Evolutionary conservation across 2,888 invertebrate species (phyloP).

Genomic region (Acronicta aceris): DNA sequence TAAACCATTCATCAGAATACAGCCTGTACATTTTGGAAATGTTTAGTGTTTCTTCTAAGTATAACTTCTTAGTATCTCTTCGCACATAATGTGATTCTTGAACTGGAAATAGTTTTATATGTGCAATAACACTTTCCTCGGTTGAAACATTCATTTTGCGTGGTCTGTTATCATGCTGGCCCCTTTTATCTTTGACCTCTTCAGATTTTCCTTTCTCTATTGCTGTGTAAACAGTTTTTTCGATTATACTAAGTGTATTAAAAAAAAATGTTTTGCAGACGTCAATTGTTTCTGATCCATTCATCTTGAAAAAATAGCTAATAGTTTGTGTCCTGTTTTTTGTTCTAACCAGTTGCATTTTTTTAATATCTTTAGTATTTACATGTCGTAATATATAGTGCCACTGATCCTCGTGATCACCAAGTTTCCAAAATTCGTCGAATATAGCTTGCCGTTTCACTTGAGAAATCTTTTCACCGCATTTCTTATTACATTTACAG

Average conservation of each 20-base stretch:
- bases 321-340: too few relatives aligned
- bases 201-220: conserved; percentile 22
- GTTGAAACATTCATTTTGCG: conserved; percentile 18
- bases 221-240: background rate
- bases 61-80: conserved; percentile 1
- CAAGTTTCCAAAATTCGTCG: too few relatives aligned
- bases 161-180: conserved; percentile 23
- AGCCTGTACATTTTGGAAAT: conserved; percentile 19
- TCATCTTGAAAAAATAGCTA: background rate
- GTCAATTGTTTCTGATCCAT: too few relatives aligned
- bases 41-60: conserved; percentile 13
- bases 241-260: too few relatives aligned
- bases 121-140: conserved; percentile 11
- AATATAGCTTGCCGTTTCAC: too few relatives aligned
- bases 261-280: too few relatives aligned
- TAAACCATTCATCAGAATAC: conserved; percentile 2
- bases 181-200: conserved; percentile 21
- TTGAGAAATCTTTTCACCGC: too few relatives aligned
- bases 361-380: too few relatives aligned
- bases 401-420: conserved; percentile 12
- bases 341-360: too few relatives aligned
- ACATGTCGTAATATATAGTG: conserved; percentile 17
- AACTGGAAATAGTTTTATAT: background rate
- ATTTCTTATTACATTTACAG: too few relatives aligned
- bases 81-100: too few relatives aligned